Evolutionary conservation across 2,888 invertebrate species (phyloP).

Genomic region (Megalurothrips usitatus): DNA sequence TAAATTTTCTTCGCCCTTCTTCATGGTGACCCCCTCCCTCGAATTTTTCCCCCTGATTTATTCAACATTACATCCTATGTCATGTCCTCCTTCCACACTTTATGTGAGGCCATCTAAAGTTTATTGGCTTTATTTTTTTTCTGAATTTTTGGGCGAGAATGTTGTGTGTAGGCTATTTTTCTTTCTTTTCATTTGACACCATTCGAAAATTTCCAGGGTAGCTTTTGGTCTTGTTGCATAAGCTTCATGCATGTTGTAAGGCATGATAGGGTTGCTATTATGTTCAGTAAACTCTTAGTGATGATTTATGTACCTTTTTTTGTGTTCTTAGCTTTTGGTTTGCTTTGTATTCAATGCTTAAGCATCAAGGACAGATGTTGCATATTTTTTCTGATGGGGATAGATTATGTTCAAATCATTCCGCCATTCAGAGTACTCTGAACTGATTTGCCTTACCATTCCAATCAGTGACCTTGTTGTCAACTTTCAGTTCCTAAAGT

Average conservation of each 20-base stretch:
- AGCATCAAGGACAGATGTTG: too few relatives aligned
- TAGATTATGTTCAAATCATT: too few relatives aligned
- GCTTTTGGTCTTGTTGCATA: not conserved
- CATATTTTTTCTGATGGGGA: too few relatives aligned
- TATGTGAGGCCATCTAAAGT: not conserved
- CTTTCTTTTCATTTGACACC: not conserved
- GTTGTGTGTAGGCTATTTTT: not conserved
- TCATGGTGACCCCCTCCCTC: not conserved
- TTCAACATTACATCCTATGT: too few relatives aligned
- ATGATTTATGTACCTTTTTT: not conserved
- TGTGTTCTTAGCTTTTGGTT: not conserved
- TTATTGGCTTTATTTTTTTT: not conserved
- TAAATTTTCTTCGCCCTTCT: not conserved
- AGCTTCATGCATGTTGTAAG: not conserved
- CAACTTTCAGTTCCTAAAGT: too few relatives aligned
- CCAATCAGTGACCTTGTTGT: too few relatives aligned
- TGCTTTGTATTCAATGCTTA: not conserved
- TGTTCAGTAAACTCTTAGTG: not conserved
- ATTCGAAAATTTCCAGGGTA: not conserved
- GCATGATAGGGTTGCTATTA: conserved; percentile 6
- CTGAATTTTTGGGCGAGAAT: not conserved
- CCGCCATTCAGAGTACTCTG: too few relatives aligned
- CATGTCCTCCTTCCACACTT: too few relatives aligned
- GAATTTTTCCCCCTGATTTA: too few relatives aligned
- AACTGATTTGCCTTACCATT: too few relatives aligned